Conservation (phyloP, 37 sponge, comb jelly and placozoan species). For the Haliclona indistincta region DNA sequence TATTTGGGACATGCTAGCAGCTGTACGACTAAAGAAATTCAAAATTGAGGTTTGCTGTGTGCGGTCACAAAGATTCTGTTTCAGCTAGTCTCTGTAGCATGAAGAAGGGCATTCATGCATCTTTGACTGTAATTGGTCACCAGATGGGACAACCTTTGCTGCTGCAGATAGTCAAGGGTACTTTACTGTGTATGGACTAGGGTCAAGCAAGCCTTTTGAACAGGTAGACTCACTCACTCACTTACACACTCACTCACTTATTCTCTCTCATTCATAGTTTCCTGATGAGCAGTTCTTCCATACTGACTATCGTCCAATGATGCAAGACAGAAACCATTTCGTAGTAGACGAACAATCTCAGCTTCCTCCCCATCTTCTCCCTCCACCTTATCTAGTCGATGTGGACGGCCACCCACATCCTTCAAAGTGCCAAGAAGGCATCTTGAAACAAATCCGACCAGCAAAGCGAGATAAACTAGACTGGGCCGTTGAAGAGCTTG, state of each 20-base stretch:
- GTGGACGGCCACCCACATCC: conserved; percentile 82
- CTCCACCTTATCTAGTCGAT: conserved; percentile 83
- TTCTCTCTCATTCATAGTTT: too few species aligned
- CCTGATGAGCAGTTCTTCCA: conserved; percentile 89
- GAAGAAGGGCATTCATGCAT: too few species aligned
- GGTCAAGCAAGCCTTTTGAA: too few species aligned
- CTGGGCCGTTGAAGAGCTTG: conserved; percentile 7
- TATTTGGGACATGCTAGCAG: conserved; percentile 79
- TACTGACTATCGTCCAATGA: conserved; percentile 85
- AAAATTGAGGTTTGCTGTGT: conserved; percentile 40
- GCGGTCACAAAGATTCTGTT: too few species aligned
- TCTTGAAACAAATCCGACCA: conserved; percentile 47
- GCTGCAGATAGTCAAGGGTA: too few species aligned
- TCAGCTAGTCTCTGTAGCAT: too few species aligned
- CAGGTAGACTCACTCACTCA: too few species aligned
- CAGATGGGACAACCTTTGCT: too few species aligned
- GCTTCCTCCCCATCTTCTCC: conserved; percentile 83
- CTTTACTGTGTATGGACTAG: too few species aligned
- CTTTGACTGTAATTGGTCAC: too few species aligned
- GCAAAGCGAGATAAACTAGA: conserved; percentile 25
- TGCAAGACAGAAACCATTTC: conserved; percentile 61
- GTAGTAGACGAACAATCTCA: conserved; percentile 84
- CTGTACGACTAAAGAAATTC: conserved; percentile 44
- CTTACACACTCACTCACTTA: too few species aligned
- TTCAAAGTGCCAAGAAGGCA: conserved; percentile 38